Evolutionary conservation across 2,888 invertebrate genomes (phyloP).

Genomic region (Malacosoma neustria): DNA sequence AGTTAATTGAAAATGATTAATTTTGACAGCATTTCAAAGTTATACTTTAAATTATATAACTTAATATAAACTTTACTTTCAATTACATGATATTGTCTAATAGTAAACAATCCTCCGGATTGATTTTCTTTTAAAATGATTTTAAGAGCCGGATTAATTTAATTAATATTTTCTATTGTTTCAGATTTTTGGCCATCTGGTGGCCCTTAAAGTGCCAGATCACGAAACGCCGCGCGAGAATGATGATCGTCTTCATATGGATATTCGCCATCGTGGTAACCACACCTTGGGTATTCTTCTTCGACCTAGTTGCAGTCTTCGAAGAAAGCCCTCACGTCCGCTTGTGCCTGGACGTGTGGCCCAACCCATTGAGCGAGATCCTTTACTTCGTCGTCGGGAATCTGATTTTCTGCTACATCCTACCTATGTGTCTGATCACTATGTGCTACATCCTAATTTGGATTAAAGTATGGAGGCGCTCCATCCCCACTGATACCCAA

Average conservation of each 20-base stretch:
- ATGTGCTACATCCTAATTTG: constrained; percentile 95
- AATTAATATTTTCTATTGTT: constrained; percentile 2
- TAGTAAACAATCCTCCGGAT: no score
- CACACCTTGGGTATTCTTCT: constrained; percentile 93
- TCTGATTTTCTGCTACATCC: constrained; percentile 90
- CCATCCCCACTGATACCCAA: constrained; percentile 93
- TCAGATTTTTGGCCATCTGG: constrained; percentile 96
- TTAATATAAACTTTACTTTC: no score
- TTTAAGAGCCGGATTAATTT: no score
- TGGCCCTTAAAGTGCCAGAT: constrained; percentile 94
- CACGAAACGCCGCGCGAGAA: constrained; percentile 88
- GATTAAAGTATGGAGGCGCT: constrained; percentile 90
- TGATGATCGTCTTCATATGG: constrained; percentile 94
- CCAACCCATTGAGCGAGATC: constrained; percentile 85
- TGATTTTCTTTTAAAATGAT: no score
- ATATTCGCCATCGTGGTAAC: constrained; percentile 88
- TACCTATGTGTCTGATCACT: constrained; percentile 92
- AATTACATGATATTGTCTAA: no score
- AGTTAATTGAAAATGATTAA: no score
- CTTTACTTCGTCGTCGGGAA: constrained; percentile 93
- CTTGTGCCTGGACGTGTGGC: constrained; percentile 90
- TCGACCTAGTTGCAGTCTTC: constrained; percentile 84
- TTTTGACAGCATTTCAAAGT: no score
- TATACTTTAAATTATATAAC: no score
- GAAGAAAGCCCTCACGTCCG: constrained; percentile 84